phyloP scores from a whole-genome alignment of 2,888 invertebrate species.

The Spodoptera littoralis region DNA sequence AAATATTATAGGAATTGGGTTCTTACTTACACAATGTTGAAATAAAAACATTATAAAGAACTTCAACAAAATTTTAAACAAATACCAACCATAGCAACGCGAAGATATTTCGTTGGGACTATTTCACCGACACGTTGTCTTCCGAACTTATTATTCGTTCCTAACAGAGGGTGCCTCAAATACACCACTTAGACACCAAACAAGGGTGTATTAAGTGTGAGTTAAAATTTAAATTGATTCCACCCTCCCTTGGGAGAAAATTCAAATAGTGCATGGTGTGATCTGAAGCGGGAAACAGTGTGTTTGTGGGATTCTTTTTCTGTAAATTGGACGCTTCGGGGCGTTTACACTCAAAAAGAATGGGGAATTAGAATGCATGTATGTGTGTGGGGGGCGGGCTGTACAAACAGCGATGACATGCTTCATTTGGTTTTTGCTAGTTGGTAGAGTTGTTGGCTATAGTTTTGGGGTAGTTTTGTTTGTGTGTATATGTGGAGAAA shows the following conservation, averaged over 20 bases:
- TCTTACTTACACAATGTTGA: no score
- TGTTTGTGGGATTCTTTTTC: slow-evolving; percentile 87
- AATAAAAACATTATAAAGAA: no score
- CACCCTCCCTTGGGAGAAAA: slow-evolving; percentile 83
- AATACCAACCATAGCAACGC: slow-evolving; percentile 36
- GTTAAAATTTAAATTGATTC: slow-evolving; percentile 89
- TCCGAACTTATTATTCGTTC: slow-evolving; percentile 85
- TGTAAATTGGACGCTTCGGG: slow-evolving; percentile 87
- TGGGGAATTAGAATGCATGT: slow-evolving; percentile 65
- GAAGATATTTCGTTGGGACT: slow-evolving; percentile 66
- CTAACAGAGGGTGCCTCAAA: slow-evolving; percentile 87
- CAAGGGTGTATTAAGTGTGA: slow-evolving; percentile 89
- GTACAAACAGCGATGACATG: slow-evolving; percentile 72
- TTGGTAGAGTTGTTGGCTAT: slow-evolving; percentile 24
- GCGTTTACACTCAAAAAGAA: slow-evolving; percentile 81
- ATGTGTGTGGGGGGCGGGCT: slow-evolving; percentile 65
- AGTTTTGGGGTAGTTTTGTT: slow-evolving; percentile 5
- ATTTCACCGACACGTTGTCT: slow-evolving; percentile 75
- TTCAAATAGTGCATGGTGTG: slow-evolving; percentile 88
- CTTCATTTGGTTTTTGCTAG: slow-evolving; percentile 77
- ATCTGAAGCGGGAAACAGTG: slow-evolving; percentile 83
- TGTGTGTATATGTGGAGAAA: slow-evolving; percentile 1
- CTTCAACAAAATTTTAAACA: slow-evolving; percentile 24
- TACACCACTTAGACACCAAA: slow-evolving; percentile 89
- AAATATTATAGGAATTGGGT: no score